These are phyloP conservation scores for Eupithecia dodoneata DNA, from an alignment of 2,888 invertebrate species.

Conservation along the genomic window DNA sequence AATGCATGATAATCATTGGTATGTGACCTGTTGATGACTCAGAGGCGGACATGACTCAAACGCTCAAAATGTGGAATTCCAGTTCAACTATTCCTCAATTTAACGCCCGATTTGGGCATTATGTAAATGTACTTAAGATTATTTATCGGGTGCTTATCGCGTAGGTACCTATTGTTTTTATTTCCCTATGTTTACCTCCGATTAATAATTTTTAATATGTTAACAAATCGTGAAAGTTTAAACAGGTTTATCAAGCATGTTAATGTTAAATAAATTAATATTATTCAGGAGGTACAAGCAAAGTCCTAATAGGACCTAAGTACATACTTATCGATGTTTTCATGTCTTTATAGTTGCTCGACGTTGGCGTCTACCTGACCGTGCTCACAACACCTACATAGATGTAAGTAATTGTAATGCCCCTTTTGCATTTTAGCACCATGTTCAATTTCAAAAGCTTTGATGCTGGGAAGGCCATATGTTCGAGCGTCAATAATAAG, in stretches of 20 bases:
- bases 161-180: too few species aligned
- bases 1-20: conserved; percentile 40
- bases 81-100: conserved; percentile 10
- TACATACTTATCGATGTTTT: neutral
- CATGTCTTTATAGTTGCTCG: neutral
- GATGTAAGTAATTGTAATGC: conserved; percentile 2
- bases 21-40: conserved; percentile 42
- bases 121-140: neutral
- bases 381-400: neutral
- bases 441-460: conserved; percentile 48
- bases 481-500: conserved; percentile 64
- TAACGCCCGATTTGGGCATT: neutral
- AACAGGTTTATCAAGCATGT: too few species aligned
- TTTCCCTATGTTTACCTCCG: too few species aligned
- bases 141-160: too few species aligned
- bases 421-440: conserved; percentile 25
- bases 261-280: neutral
- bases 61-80: conserved; percentile 20
- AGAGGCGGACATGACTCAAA: conserved; percentile 40
- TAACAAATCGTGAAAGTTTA: too few species aligned
- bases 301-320: neutral
- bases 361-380: neutral
- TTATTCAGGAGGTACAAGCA: neutral
- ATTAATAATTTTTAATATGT: too few species aligned
- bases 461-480: conserved; percentile 60